Conservation (phyloP, 2,113 vertebrate species). For the Emydura subglobosa region DNA sequence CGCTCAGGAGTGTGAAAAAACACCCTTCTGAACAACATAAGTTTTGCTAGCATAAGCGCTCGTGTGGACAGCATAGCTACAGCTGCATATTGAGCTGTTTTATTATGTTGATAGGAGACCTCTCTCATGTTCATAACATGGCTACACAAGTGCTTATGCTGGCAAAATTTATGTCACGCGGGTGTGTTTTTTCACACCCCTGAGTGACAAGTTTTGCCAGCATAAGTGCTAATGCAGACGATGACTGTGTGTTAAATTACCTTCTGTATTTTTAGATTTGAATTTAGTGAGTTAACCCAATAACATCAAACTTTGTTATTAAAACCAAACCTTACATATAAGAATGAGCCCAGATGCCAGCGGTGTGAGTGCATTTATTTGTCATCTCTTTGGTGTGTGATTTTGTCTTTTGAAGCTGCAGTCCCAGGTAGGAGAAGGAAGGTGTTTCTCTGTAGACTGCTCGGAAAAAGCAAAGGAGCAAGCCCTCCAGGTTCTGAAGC, state of each 20-base stretch:
- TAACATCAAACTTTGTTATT: neutral
- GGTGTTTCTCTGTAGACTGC: constrained; percentile 86
- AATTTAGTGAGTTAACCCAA: neutral
- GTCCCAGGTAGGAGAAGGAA: constrained; percentile 89
- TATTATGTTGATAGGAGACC: too few species aligned
- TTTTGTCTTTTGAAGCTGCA: constrained; percentile 78
- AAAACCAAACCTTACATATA: neutral
- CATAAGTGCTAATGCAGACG: too few species aligned
- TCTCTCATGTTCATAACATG: too few species aligned
- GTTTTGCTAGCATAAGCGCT: too few species aligned
- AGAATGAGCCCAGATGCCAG: rapidly evolving
- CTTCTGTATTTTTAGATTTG: neutral
- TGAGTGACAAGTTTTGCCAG: too few species aligned
- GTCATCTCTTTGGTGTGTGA: neutral
- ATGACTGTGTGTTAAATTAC: neutral
- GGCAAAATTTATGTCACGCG: too few species aligned
- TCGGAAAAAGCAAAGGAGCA: constrained; percentile 88
- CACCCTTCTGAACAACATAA: too few species aligned
- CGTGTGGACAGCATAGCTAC: too few species aligned
- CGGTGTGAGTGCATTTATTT: neutral
- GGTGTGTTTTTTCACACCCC: too few species aligned
- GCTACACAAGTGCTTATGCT: too few species aligned
- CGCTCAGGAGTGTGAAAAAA: too few species aligned
- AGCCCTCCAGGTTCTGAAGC: constrained; percentile 83
- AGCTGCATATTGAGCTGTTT: too few species aligned